Conservation (phyloP, 2,888 invertebrate species). For the Hydrotaea cyrtoneurina region DNA sequence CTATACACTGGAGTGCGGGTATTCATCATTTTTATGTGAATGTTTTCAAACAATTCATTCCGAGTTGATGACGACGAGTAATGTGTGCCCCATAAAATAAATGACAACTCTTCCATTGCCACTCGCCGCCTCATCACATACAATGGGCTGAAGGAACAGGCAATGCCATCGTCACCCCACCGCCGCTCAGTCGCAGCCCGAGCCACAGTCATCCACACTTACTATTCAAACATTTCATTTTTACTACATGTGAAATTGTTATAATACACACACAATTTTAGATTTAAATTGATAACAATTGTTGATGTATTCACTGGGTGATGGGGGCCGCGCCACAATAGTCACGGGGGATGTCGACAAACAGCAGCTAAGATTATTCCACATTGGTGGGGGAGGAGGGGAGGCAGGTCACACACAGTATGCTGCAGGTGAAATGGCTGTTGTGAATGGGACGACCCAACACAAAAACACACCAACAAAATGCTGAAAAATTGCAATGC, state of each 20-base stretch:
- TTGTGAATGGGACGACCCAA: not conserved
- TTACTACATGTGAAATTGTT: constrained; percentile 36
- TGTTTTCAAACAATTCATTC: constrained; percentile 42
- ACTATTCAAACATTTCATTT: not conserved
- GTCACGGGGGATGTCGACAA: too few species aligned
- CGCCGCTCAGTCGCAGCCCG: not conserved
- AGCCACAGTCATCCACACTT: not conserved
- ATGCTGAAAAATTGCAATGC: not conserved
- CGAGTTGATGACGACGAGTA: constrained; percentile 21
- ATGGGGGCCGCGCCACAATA: not conserved
- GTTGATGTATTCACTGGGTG: not conserved
- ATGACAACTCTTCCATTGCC: constrained; percentile 21
- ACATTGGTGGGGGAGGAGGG: not conserved
- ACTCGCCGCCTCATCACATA: not conserved
- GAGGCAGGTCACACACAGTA: not conserved
- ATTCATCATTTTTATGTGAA: constrained; percentile 12
- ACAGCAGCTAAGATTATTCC: not conserved
- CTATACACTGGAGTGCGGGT: not conserved
- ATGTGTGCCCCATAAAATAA: constrained; percentile 12
- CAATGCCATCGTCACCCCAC: not conserved
- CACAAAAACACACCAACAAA: not conserved
- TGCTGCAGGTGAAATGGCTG: constrained; percentile 7
- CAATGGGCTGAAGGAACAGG: not conserved
- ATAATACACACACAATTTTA: constrained; percentile 48
- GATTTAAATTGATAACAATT: constrained; percentile 64